phyloP scores from a whole-genome alignment of 1,140 invertebrate genomes.

The Caenorhabditis brenneri region DNA sequence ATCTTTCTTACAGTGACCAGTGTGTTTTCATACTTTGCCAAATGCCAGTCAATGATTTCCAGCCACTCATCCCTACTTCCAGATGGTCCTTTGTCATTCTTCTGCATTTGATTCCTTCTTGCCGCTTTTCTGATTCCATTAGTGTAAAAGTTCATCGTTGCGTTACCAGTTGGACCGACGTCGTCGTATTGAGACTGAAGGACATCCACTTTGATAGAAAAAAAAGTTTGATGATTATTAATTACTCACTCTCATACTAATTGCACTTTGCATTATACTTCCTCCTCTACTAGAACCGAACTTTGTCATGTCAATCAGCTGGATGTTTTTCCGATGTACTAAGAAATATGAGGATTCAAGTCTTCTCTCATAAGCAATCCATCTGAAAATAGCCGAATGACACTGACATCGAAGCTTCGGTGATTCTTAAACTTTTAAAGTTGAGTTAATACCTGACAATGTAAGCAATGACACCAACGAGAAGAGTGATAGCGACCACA shows the following conservation, averaged over 20 bases:
- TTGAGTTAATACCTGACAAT: constrained; percentile 37
- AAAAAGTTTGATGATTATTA: not conserved
- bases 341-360: constrained; percentile 31
- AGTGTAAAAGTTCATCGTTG: not conserved
- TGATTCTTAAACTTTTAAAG: too few relatives aligned
- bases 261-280: constrained; percentile 28
- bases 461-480: constrained; percentile 15
- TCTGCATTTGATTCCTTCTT: not conserved
- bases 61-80: constrained; percentile 1
- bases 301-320: constrained; percentile 30
- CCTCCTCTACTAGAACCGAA: constrained; percentile 26
- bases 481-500: not conserved
- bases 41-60: constrained; percentile 36
- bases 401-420: too few relatives aligned
- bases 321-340: not conserved
- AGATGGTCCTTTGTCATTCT: not conserved
- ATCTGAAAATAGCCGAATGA: not conserved
- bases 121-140: constrained; percentile 32
- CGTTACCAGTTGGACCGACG: not conserved
- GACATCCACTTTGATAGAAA: not conserved
- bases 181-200: constrained; percentile 22
- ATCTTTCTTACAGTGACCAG: constrained; percentile 44
- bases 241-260: constrained; percentile 24
- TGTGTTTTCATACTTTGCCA: constrained; percentile 19
- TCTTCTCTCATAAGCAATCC: constrained; percentile 41